A percentile compares a stretch with the other conserved stretches of the same genome.
These are phyloP conservation scores for Pelusios castaneus DNA, from an alignment of 2,113 vertebrate genomes.

Conservation along the genomic window DNA sequence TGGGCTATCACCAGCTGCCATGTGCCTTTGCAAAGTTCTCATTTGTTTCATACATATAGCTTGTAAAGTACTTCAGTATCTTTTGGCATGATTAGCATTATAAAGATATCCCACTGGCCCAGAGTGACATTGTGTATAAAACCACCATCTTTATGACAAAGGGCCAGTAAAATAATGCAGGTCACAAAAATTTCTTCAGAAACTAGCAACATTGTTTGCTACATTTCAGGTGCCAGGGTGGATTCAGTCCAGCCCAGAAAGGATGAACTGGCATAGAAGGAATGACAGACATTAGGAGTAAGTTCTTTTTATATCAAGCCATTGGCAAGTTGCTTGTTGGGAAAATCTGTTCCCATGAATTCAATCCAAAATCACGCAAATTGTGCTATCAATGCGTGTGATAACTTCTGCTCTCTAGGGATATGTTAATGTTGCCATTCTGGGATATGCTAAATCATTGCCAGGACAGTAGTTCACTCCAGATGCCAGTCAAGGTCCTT, in stretches of 20 bases:
- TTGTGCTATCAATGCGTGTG: constrained; percentile 73
- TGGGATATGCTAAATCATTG: constrained; percentile 66
- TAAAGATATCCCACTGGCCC: constrained; percentile 48
- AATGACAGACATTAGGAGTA: constrained; percentile 81
- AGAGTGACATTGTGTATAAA: constrained; percentile 17
- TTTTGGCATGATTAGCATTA: not conserved
- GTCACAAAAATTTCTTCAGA: constrained; percentile 59
- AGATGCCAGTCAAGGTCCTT: constrained; percentile 70
- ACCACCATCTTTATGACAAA: constrained; percentile 55
- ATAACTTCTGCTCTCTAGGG: constrained; percentile 72
- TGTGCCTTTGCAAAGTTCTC: not conserved
- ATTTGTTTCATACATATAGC: not conserved
- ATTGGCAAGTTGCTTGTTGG: constrained; percentile 75
- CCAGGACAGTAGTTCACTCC: constrained; percentile 68
- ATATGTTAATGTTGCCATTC: constrained; percentile 71
- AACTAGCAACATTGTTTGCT: constrained; percentile 65
- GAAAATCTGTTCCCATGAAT: constrained; percentile 81
- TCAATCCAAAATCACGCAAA: constrained; percentile 75
- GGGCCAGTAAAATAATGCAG: constrained; percentile 65
- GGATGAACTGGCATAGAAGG: constrained; percentile 77
- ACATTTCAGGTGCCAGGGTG: constrained; percentile 72
- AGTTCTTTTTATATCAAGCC: constrained; percentile 79
- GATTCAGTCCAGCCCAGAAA: constrained; percentile 73
- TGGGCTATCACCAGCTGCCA: not conserved
- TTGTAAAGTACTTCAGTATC: not conserved